Conservation (phyloP, 2,797 vertebrate genomes). For the Tiaroga cobitis region DNA sequence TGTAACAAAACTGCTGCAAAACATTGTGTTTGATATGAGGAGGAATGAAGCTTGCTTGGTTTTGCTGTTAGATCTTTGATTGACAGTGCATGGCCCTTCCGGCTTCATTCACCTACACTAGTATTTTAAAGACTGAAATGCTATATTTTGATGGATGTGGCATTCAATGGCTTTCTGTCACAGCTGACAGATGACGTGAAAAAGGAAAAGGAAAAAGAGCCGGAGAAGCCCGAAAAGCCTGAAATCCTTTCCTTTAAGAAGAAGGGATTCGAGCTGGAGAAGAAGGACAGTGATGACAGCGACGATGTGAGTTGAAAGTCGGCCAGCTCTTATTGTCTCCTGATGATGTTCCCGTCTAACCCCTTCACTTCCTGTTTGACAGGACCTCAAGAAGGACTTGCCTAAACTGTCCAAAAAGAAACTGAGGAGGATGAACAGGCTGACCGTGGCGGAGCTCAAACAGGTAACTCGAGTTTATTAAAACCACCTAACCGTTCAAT, state of each 20-base stretch:
- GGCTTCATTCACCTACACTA: background rate
- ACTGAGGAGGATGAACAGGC: constrained; percentile 90
- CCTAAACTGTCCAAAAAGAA: constrained; percentile 97
- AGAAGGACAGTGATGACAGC: constrained; percentile 88
- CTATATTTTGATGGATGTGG: background rate
- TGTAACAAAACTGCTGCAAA: too few relatives aligned
- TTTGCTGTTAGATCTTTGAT: background rate
- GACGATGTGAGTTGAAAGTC: constrained; percentile 75
- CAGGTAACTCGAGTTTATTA: constrained; percentile 77
- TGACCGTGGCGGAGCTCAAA: constrained; percentile 95
- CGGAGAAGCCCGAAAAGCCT: constrained; percentile 84
- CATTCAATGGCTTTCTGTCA: background rate
- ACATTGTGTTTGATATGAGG: background rate
- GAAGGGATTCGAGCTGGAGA: constrained; percentile 89
- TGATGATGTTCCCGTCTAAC: background rate
- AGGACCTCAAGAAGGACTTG: constrained; percentile 85
- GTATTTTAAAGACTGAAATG: background rate
- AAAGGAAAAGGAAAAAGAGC: constrained; percentile 94
- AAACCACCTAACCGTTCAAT: background rate
- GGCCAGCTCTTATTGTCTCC: background rate
- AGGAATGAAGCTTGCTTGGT: background rate
- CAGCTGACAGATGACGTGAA: constrained; percentile 92
- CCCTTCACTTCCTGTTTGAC: background rate
- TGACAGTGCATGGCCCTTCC: background rate
- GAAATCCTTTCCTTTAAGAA: constrained; percentile 81